phyloP scores from a whole-genome alignment of 2,797 vertebrate species.

The Novumbra hubbsi region DNA sequence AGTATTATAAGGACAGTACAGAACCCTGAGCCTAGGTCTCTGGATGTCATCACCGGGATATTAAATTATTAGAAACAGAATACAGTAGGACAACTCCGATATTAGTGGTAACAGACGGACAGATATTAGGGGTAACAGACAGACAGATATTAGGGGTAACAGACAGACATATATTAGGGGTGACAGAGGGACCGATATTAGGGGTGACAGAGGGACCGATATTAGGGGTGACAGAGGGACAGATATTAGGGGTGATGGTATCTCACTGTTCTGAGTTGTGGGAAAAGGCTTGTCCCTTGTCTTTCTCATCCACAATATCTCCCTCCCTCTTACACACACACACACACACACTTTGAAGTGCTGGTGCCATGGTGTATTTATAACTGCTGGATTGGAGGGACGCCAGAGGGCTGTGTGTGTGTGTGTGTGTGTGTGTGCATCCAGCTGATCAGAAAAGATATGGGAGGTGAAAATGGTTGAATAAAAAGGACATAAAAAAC shows the following conservation, averaged over 20 bases:
- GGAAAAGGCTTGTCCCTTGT: background rate
- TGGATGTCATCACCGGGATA: no score
- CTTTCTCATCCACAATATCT: background rate
- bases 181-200: conserved; percentile 11
- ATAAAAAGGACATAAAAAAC: no score
- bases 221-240: conserved; percentile 9
- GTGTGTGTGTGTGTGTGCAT: conserved; percentile 4
- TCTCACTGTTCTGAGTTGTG: background rate
- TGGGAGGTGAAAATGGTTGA: no score
- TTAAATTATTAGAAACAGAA: no score
- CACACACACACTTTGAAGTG: conserved; percentile 9
- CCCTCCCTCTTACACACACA: background rate
- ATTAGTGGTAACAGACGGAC: background rate
- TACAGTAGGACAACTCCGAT: background rate
- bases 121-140: background rate
- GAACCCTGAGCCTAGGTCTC: no score
- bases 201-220: conserved; percentile 35
- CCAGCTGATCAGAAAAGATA: no score
- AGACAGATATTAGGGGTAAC: background rate
- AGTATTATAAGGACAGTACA: no score
- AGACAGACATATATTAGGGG: background rate
- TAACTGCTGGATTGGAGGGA: background rate
- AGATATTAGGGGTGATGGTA: background rate
- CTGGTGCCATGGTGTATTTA: no score
- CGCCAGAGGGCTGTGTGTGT: conserved; percentile 1